These are phyloP conservation scores for Catharus ustulatus DNA, from an alignment of 2,797 vertebrate genomes.

Conservation along the genomic window DNA sequence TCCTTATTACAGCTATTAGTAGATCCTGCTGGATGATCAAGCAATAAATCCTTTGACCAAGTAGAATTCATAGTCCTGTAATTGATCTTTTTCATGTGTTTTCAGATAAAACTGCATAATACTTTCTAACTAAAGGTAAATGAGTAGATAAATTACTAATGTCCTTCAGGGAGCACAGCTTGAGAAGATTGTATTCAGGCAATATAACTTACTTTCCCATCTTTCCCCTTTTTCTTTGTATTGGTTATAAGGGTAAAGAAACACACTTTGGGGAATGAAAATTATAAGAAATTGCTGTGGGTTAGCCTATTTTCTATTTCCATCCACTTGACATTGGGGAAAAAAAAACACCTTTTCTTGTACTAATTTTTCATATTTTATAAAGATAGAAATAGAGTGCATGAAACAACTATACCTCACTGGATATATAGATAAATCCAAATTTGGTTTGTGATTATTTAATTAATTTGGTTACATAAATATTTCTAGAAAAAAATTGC, in stretches of 20 bases:
- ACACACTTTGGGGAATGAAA: neutral
- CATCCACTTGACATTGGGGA: neutral
- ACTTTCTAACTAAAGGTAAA: constrained; percentile 12
- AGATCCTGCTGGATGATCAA: neutral
- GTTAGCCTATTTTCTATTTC: neutral
- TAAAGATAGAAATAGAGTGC: neutral
- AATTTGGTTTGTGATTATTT: neutral
- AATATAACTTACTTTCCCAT: neutral
- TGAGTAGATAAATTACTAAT: neutral
- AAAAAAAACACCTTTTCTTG: neutral
- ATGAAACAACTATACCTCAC: neutral
- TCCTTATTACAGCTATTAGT: neutral
- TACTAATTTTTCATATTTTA: neutral
- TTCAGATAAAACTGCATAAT: neutral
- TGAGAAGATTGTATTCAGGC: neutral
- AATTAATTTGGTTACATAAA: neutral
- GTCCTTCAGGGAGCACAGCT: neutral
- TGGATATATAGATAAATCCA: neutral
- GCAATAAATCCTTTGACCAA: constrained; percentile 5
- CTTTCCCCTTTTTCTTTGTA: neutral
- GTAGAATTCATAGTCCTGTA: neutral
- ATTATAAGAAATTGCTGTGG: neutral
- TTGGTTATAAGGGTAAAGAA: neutral
- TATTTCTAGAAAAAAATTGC: neutral
- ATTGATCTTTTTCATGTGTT: neutral